Evolutionary conservation across 2,113 vertebrate genomes (phyloP).

Genomic region (Pseudorectes ferrugineus): DNA sequence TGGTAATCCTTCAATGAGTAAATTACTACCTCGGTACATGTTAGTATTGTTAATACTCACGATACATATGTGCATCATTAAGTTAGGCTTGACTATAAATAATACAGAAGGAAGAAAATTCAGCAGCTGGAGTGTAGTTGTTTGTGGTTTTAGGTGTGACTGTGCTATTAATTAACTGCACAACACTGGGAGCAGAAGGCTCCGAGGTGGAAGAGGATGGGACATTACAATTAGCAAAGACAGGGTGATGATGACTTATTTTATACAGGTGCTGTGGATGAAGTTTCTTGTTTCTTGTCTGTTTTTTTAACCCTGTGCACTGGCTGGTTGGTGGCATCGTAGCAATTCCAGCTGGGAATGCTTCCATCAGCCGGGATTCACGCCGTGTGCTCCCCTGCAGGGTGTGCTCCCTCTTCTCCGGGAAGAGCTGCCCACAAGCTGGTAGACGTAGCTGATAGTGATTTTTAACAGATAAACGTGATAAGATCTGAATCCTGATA

Average conservation of each 20-base stretch:
- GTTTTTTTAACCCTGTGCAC: background rate
- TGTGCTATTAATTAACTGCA: background rate
- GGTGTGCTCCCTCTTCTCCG: background rate
- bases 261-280: background rate
- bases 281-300: background rate
- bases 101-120: background rate
- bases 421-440: background rate
- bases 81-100: background rate
- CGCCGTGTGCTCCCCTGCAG: accelerated
- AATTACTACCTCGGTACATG: background rate
- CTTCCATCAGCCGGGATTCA: background rate
- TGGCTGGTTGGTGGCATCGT: accelerated
- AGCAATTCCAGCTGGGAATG: background rate
- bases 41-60: background rate
- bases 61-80: background rate
- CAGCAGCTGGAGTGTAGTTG: background rate
- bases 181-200: background rate
- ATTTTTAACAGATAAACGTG: background rate
- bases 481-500: background rate
- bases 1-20: background rate
- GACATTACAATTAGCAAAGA: background rate
- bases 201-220: background rate
- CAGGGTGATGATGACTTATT: background rate
- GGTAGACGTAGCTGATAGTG: background rate
- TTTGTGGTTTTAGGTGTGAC: background rate